Conservation (phyloP, 2,797 vertebrate species). For the Valencia hispanica region DNA sequence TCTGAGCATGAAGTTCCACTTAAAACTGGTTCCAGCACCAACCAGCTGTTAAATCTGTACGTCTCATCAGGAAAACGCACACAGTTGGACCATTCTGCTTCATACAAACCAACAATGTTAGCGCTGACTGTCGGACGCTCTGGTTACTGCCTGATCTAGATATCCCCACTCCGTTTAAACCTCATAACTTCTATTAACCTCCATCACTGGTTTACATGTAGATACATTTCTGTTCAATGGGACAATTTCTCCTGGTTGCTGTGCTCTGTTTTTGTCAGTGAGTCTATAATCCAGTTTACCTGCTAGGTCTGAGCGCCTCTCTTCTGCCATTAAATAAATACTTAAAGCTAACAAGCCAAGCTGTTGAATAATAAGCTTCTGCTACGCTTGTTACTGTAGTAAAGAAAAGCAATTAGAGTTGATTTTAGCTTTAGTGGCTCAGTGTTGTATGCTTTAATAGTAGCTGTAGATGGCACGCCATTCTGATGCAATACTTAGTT, state of each 20-base stretch:
- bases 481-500: neutral
- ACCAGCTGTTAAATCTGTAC: too few species aligned
- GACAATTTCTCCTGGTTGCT: neutral
- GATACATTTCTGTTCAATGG: neutral
- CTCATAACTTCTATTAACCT: too few species aligned
- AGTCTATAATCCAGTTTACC: conserved; percentile 2
- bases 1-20: too few species aligned
- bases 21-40: too few species aligned
- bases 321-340: neutral
- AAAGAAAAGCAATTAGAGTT: neutral
- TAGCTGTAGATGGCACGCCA: neutral
- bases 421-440: neutral
- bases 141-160: too few species aligned
- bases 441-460: neutral
- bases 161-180: too few species aligned
- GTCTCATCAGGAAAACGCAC: too few species aligned
- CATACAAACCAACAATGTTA: too few species aligned
- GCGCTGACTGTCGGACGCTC: too few species aligned
- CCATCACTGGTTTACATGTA: neutral
- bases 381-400: too few species aligned
- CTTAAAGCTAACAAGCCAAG: neutral
- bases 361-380: neutral
- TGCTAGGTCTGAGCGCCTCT: neutral
- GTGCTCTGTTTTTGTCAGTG: neutral
- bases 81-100: too few species aligned